Evolutionary conservation across 2,113 vertebrate species (phyloP).

Genomic region (Cinclus cinclus): DNA sequence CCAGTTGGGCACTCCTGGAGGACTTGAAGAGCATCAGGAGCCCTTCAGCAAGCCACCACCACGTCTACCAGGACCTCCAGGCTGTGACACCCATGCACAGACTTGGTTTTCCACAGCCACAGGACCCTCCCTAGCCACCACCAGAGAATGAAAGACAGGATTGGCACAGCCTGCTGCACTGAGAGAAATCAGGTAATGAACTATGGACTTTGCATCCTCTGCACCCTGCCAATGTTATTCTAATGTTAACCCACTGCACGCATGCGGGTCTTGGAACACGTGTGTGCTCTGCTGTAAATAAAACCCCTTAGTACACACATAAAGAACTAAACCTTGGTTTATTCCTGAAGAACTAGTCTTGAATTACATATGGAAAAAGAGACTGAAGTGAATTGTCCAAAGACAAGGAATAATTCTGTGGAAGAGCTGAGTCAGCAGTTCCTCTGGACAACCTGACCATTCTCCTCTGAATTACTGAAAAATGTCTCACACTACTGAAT

Average conservation of each 20-base stretch:
- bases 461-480: background rate
- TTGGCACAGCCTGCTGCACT: background rate
- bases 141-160: accelerated
- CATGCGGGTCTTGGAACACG: background rate
- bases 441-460: background rate
- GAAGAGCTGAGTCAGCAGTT: background rate
- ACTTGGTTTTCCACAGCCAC: background rate
- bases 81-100: background rate
- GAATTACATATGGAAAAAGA: background rate
- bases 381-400: background rate
- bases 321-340: background rate
- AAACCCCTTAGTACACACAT: background rate
- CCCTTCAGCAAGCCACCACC: background rate
- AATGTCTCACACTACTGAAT: background rate
- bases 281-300: background rate
- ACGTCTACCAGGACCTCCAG: background rate
- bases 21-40: background rate
- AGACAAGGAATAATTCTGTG: background rate
- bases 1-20: background rate
- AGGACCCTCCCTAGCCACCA: background rate
- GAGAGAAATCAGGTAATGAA: background rate
- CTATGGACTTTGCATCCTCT: background rate
- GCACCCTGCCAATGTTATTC: background rate
- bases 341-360: background rate
- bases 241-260: background rate